A percentile compares a stretch with the other conserved stretches of the same genome.
Conservation (phyloP, 2,888 invertebrate species). For the Emmelina monodactyla region DNA sequence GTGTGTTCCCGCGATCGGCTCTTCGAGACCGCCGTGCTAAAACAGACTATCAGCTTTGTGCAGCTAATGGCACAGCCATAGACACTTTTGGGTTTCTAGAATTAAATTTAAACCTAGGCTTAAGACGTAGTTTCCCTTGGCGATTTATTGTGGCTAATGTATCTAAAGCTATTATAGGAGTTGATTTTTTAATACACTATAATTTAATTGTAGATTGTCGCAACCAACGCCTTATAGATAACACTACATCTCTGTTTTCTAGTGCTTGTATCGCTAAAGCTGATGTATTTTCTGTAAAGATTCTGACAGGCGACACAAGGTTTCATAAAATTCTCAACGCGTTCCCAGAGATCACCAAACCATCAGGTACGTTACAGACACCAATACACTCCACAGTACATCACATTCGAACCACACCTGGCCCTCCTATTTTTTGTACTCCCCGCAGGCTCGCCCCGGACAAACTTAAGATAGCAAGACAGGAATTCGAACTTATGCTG, state of each 20-base stretch:
- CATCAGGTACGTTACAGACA: constrained; percentile 4
- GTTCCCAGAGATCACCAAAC: constrained; percentile 9
- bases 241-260: background rate
- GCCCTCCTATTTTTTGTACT: constrained; percentile 8
- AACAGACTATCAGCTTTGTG: constrained; percentile 9
- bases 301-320: constrained; percentile 2
- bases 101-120: constrained; percentile 10
- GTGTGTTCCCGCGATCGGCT: constrained; percentile 11
- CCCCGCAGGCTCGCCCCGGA: constrained; percentile 9
- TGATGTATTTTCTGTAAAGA: background rate
- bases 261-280: background rate
- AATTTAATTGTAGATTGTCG: background rate
- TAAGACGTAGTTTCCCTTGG: constrained; percentile 1
- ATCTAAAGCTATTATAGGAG: background rate
- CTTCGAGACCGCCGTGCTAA: constrained; percentile 3
- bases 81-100: constrained; percentile 11
- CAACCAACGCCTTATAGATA: background rate
- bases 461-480: constrained; percentile 7
- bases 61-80: constrained; percentile 13
- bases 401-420: constrained; percentile 12
- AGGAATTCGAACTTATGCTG: constrained; percentile 6
- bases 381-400: constrained; percentile 9
- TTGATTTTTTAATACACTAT: background rate
- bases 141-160: background rate
- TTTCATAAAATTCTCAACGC: constrained; percentile 4